Base-by-base conservation (phyloP, 2,797 vertebrate genomes). In the Artibeus jamaicensis region DNA sequence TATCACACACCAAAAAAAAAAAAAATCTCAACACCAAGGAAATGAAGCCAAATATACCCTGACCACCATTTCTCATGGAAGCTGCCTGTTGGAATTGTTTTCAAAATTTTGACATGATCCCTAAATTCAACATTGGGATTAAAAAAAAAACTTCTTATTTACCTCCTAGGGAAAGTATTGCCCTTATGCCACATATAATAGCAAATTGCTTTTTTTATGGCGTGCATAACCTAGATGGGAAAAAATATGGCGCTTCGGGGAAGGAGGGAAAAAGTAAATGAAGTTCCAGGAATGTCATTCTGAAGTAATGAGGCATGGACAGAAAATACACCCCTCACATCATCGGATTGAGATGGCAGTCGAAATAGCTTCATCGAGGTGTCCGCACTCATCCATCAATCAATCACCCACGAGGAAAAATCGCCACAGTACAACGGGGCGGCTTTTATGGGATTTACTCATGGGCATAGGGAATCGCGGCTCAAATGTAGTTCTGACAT, bases 351-450 rank as follows among this genome's bases (percentile, higher is more conserved):
- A 99, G 99, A 99, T 99, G 99, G 99, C 99, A 99, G 99, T 99
- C 99, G 99, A 99, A 99, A 99, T 99, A 99, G 99, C 99, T 99
- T 99, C 99, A 99, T 99, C 99, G 99, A 99, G 99, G 99, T 99
- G 99, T 99, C 99, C 99, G 99, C 99, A 99, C 99, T 99, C 99
- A 99, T 99, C 99, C 99, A 99, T 99, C 99, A 99, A 99, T 99
- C 99, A 99, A 99, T 99, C 99, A 99, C 99, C 99, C 99, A 99
- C 99, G 98, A 99, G 99, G 99, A 99, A 99, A 99, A 99, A 99
- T 99, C 99, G 99, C 99, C 99, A 99, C 98, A 98, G 98, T 98
- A 99, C 98, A 98, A 99, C 98, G 98, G 99, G 99, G 98, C 98
- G 98, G 99, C 99, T 99, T 99, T 99, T 99, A 99, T 99, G 99